Conservation (phyloP, 2,113 vertebrate species). For the Garra rufa region DNA sequence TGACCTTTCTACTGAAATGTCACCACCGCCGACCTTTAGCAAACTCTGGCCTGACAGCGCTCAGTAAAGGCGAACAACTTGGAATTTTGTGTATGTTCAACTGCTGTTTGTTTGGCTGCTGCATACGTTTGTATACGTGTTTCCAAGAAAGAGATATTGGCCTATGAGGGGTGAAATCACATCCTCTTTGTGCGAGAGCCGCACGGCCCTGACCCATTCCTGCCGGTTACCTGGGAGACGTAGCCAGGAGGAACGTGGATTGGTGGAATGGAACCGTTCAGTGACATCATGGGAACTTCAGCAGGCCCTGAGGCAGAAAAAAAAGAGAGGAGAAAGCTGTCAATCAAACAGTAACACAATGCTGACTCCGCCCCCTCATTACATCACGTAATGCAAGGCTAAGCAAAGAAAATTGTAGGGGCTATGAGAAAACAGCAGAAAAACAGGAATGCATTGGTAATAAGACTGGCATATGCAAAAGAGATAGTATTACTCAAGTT, state of each 20-base stretch:
- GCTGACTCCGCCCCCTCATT: conserved; percentile 16
- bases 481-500: neutral
- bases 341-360: conserved; percentile 44
- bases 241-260: conserved; percentile 91
- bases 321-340: conserved; percentile 30
- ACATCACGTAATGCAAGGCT: conserved; percentile 9
- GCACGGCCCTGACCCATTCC: conserved; percentile 21
- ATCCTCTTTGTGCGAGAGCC: conserved; percentile 23
- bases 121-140: neutral
- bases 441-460: conserved; percentile 7
- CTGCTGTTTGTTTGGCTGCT: conserved; percentile 16
- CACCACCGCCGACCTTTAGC: conserved; percentile 46
- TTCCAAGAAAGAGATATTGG: conserved; percentile 12
- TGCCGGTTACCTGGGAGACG: conserved; percentile 85
- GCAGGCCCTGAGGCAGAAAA: conserved; percentile 78
- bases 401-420: conserved; percentile 35
- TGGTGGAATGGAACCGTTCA: conserved; percentile 89
- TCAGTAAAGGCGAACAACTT: conserved; percentile 20
- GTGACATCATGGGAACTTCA: conserved; percentile 92
- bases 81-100: neutral
- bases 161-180: conserved; percentile 31
- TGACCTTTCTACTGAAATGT: conserved; percentile 57
- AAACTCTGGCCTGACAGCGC: conserved; percentile 38
- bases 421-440: conserved; percentile 2
- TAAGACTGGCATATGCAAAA: neutral